phyloP scores from a whole-genome alignment of 2,797 vertebrate genomes.

The Mionectes olivaceus region DNA sequence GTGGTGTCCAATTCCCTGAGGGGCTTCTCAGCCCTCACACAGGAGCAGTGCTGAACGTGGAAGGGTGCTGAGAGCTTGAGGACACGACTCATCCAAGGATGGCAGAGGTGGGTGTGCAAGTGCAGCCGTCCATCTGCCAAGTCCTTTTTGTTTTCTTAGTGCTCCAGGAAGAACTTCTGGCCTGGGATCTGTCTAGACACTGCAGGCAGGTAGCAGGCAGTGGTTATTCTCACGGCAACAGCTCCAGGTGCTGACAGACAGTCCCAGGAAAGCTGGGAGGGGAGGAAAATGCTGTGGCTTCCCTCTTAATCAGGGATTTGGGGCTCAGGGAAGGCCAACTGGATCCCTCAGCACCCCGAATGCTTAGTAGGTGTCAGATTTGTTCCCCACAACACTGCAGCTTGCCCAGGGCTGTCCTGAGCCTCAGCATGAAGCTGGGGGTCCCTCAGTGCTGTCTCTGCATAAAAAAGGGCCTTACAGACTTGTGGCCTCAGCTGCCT shows the following conservation, averaged over 20 bases:
- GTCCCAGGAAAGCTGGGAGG: neutral
- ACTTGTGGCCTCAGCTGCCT: neutral
- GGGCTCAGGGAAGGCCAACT: neutral
- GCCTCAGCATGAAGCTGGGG: neutral
- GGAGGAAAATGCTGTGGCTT: neutral
- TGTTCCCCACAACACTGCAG: rapidly evolving
- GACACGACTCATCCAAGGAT: rapidly evolving
- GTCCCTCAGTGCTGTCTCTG: neutral
- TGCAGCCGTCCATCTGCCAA: neutral
- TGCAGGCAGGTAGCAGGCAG: neutral
- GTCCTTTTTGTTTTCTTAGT: neutral
- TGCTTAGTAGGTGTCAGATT: rapidly evolving
- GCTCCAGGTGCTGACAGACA: neutral
- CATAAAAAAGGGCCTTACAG: neutral
- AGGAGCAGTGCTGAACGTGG: rapidly evolving
- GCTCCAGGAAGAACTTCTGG: neutral
- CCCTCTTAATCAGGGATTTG: neutral
- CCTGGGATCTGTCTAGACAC: slow-evolving; percentile 19
- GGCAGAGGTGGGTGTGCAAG: neutral
- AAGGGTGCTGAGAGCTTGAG: rapidly evolving
- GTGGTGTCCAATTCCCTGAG: neutral
- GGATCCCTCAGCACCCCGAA: neutral
- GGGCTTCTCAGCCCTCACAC: neutral
- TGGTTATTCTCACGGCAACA: neutral
- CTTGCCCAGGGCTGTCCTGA: neutral